Percentiles rank a stretch among this genome's conserved stretches.
phyloP scores from a whole-genome alignment of 2,797 vertebrate genomes.

The Hoplostethus atlanticus region DNA sequence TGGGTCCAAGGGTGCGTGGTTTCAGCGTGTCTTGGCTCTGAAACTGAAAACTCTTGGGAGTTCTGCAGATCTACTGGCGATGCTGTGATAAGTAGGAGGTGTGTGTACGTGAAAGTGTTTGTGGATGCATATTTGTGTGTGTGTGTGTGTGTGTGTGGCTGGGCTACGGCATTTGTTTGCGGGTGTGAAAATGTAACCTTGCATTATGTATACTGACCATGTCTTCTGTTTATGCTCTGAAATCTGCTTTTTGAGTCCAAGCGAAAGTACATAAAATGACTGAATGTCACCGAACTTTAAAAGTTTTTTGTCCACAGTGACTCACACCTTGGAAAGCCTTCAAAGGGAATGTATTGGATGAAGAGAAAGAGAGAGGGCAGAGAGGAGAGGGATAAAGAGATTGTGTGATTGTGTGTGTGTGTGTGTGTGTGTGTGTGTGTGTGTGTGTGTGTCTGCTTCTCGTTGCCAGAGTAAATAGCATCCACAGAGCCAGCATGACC shows the following conservation, averaged over 20 bases:
- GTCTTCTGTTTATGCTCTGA: conserved; percentile 42
- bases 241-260: conserved; percentile 54
- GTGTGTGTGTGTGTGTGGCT: not conserved
- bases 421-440: not conserved
- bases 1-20: not conserved
- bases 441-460: conserved; percentile 7
- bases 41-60: not conserved
- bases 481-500: conserved; percentile 32
- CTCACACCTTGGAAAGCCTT: conserved; percentile 56
- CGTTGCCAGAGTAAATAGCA: conserved; percentile 39
- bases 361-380: conserved; percentile 5
- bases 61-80: not conserved
- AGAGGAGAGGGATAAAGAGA: not conserved
- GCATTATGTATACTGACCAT: conserved; percentile 22
- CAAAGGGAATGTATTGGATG: conserved; percentile 41
- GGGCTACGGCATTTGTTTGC: not conserved
- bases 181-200: conserved; percentile 30
- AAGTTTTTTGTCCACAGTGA: conserved; percentile 38
- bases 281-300: conserved; percentile 52
- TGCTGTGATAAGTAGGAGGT: not conserved
- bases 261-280: conserved; percentile 57
- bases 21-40: not conserved
- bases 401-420: conserved; percentile 8
- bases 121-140: not conserved
- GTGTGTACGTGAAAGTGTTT: not conserved